Evolutionary conservation across 2,888 invertebrate species (phyloP), one percentile per base, ranked within the genome.

Genomic region (Magallana nippona): DNA sequence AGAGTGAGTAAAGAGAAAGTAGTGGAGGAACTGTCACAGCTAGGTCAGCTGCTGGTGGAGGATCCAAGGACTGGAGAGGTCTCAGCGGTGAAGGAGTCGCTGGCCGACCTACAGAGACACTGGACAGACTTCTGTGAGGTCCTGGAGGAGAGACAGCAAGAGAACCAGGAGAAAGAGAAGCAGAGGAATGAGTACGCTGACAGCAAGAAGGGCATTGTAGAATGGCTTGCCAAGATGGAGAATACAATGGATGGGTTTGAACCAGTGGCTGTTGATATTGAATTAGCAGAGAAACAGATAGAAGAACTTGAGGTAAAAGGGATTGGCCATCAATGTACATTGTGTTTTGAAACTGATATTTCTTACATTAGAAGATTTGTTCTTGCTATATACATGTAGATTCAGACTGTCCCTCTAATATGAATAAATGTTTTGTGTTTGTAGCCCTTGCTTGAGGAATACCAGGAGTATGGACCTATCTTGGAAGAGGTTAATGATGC

Each of bases 401-500:
- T 44, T 44, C 44, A 8, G 44, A 44, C 44, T 44, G 44, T 44
- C 44, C 44, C 44, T 44, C 44, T 44, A 5, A 8, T 44, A 44
- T 44, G 0, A 44, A 8, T 44, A 44, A 44, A 44, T 15, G n/a
- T 78, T 19, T 78, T 55, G 79, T 57, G 27, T 22, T 85, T 88
- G 10, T 91, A 95, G 94, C 98, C 98, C 0, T 95, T 99, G 79
- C 95, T 96, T 19, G 97, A 98, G 93, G 98, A 98, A 92, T 97
- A 98, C 94, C 96, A 97, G 82, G 98, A 98, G 91, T 98, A 96
- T 94, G 96, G 96, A 0, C 95, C 96, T 17, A 98, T 97, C 56
- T 96, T 99, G 77, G 98, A 98, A 90, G 98, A 97, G 95, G 96
- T 98, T 83, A 98, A 98, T 94, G 98, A 98, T 92, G 95, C 98